phyloP scores from a whole-genome alignment of 1,140 invertebrate genomes.

The Antheraea mylitta region DNA sequence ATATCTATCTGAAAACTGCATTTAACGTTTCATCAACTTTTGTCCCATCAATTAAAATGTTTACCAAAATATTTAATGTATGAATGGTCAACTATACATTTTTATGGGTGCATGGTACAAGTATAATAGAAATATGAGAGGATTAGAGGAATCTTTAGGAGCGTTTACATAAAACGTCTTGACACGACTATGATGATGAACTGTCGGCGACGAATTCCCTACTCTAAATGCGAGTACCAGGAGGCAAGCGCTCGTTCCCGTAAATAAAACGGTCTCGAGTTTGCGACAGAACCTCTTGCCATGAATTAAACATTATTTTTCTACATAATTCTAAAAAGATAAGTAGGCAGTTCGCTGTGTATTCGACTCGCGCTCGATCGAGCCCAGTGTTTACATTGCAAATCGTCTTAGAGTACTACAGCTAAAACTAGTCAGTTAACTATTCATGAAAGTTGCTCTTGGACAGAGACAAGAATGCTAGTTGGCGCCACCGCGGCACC shows the following conservation, averaged over 20 bases:
- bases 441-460: conserved; percentile 72
- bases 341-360: conserved; percentile 18
- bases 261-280: background rate
- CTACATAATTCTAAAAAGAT: conserved; percentile 17
- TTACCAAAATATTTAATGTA: too few relatives aligned
- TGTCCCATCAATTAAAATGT: too few relatives aligned
- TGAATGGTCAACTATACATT: too few relatives aligned
- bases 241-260: background rate
- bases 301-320: conserved; percentile 25
- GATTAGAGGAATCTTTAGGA: background rate
- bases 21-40: too few relatives aligned
- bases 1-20: too few relatives aligned
- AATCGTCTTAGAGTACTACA: conserved; percentile 30
- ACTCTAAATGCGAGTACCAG: background rate
- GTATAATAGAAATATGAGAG: too few relatives aligned
- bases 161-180: background rate
- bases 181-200: background rate
- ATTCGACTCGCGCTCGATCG: conserved; percentile 26
- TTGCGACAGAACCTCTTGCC: conserved; percentile 5
- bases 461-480: conserved; percentile 52
- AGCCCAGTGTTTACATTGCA: conserved; percentile 33
- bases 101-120: too few relatives aligned
- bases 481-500: conserved; percentile 47
- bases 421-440: conserved; percentile 55
- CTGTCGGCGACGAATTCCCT: background rate